Evolutionary conservation across 2,113 vertebrate species (phyloP), one percentile per base, ranked within the genome.

Genomic region (Myiopsitta monachus): DNA sequence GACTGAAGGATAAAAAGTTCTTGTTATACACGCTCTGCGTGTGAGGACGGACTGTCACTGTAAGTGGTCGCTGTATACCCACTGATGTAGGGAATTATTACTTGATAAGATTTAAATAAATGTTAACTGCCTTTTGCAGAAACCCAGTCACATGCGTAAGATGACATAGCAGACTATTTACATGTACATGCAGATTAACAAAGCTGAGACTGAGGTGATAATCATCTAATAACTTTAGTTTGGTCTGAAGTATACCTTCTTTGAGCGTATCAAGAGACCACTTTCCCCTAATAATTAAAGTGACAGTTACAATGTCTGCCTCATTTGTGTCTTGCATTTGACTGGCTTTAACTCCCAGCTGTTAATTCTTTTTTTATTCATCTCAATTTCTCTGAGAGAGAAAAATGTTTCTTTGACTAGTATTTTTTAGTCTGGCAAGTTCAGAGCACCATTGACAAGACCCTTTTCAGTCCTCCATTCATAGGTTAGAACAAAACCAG

Each of bases 131-230:
- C 14, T 77, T 52, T 66, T 55, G 59, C 49, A 83, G 86, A 92
- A 88, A n/a, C 9, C 4, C 43, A 54, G 43, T 54, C 26, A 24
- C 23, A 19, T 0, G 0, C 31, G 6, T 57, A 74, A 62, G 38
- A 54, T 14, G 26, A 38, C 18, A 30, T 0, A 81, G 54, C 44
- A 81, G 62, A 19, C 3, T 33, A 8, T 70, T 87, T 28, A 55
- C 13, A 54, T 0, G 0, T 22, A 31, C 10, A 18, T 5, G 3
- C 24, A 41, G 18, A 41, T 41, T 36, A 6, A 38, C 18, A 46
- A 19, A 51, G 13, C 3, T 61, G 21, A 82, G 57, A 31, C 19
- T 44, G 41, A 63, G 43, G 31, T 41, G 16, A 38, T 24, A 38
- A 68, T 55, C 0, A n/a, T 12, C 14, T n/a, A 54, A 3, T 17